Base-by-base conservation (phyloP, 2,797 vertebrate species). In the Sylvia borin region DNA sequence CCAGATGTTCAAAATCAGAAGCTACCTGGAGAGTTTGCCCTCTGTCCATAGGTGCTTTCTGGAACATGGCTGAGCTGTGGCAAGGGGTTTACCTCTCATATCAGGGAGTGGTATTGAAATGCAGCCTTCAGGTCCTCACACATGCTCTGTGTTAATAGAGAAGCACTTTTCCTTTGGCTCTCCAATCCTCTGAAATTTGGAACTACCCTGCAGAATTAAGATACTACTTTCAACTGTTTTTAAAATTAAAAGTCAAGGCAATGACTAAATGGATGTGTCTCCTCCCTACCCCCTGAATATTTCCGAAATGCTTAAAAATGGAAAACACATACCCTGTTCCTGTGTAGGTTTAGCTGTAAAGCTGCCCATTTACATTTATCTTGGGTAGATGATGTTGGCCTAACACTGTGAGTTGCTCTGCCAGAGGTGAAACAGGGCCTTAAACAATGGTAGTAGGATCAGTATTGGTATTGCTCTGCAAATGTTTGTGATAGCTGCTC, bases 141-240 rank as follows among this genome's bases (percentile, higher is more conserved):
- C 26, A 16, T 29, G 2, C 4, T 51, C 13, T 45, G 50, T 65
- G 16, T 54, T 78, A 40, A 42, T 0, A 10, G 25, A 70, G 32
- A 81, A 50, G 5, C 21, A 16, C 27, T 85, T 83, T 76, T 62
- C 17, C 91, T 79, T 76, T 42, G n/a, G 5, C 21, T 92, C 98
- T 98, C 98, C 97, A 98, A 13, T 42, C 86, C 84, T 98, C 98
- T 98, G 94, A 85, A 97, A 96, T 27, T 40, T 91, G 31, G 87
- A 82, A 45, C 15, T 72, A 24, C 10, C 9, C 38, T 10, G 9
- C 15, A 78, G 8, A 64, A 61, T 47, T 76, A 85, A 27, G 85
- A 81, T 48, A 43, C 85, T 22, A 12, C 18, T 64, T 79, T 45
- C 3, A 20, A 47, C 4, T 26, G 70, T 43, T 54, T 36, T 7